Evolutionary conservation across 2,888 invertebrate genomes (phyloP).

Genomic region (Stenodema calcarata): DNA sequence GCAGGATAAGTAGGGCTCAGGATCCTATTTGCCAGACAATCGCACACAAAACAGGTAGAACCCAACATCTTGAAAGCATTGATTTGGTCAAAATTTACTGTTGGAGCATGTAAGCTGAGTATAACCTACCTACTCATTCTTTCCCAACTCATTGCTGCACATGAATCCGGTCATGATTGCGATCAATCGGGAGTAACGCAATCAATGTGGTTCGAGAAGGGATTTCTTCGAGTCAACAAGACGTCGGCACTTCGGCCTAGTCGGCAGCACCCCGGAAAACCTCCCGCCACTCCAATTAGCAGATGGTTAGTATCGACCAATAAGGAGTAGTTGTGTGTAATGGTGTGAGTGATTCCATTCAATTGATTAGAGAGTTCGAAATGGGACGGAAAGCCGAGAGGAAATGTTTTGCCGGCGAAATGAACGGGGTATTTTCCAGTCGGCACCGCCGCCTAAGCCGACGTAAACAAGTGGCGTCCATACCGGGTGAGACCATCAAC

Average conservation of each 20-base stretch:
- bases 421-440: background rate
- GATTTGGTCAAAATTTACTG: too few species aligned
- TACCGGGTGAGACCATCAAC: background rate
- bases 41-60: too few species aligned
- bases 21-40: too few species aligned
- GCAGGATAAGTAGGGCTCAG: too few species aligned
- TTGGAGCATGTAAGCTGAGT: too few species aligned
- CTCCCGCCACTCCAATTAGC: background rate
- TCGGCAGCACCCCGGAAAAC: background rate
- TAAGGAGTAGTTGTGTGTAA: background rate
- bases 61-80: too few species aligned
- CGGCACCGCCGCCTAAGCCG: background rate
- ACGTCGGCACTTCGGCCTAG: background rate
- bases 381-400: background rate
- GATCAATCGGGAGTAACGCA: too few species aligned
- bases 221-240: background rate
- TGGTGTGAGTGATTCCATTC: background rate
- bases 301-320: background rate
- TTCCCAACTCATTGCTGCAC: too few species aligned
- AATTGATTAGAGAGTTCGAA: background rate
- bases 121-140: too few species aligned
- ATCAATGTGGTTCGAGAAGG: too few species aligned
- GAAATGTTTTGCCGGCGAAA: background rate
- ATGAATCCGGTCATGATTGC: too few species aligned
- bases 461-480: background rate